Evolutionary conservation across 2,888 invertebrate genomes (phyloP).

Genomic region (Eristalis pertinax): DNA sequence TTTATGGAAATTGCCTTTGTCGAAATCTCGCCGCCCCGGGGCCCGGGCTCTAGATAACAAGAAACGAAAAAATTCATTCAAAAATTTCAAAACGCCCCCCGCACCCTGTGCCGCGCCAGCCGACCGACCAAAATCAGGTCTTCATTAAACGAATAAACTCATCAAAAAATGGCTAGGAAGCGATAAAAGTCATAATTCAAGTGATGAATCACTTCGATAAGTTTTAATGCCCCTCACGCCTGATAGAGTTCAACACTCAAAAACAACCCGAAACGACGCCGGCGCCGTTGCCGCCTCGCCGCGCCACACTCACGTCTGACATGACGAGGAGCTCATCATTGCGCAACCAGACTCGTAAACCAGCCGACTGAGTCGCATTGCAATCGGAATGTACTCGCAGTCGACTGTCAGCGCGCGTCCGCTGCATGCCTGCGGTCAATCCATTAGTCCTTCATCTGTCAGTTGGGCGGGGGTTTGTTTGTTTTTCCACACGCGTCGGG

Average conservation of each 20-base stretch:
- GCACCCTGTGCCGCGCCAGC: not conserved
- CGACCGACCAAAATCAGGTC: not conserved
- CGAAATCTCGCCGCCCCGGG: not conserved
- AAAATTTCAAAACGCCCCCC: not conserved
- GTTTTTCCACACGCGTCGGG: constrained; percentile 1
- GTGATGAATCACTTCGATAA: constrained; percentile 1
- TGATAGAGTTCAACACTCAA: not conserved
- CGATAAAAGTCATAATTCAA: not conserved
- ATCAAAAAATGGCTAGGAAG: not conserved
- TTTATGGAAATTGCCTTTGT: not conserved
- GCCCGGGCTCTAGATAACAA: not conserved
- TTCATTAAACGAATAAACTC: not conserved
- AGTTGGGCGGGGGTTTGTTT: constrained; percentile 1
- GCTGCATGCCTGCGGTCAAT: not conserved
- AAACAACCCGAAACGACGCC: not conserved
- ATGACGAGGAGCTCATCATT: not conserved
- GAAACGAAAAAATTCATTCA: not conserved
- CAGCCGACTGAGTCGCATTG: not conserved
- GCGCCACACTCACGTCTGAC: not conserved
- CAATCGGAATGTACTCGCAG: not conserved
- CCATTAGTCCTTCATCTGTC: not conserved
- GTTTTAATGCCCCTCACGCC: not conserved
- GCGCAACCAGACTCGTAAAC: not conserved
- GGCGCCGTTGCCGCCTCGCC: too few species aligned
- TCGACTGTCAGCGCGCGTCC: not conserved